Evolutionary conservation across 2,888 invertebrate genomes (phyloP).

Genomic region (Trisateles emortualis): DNA sequence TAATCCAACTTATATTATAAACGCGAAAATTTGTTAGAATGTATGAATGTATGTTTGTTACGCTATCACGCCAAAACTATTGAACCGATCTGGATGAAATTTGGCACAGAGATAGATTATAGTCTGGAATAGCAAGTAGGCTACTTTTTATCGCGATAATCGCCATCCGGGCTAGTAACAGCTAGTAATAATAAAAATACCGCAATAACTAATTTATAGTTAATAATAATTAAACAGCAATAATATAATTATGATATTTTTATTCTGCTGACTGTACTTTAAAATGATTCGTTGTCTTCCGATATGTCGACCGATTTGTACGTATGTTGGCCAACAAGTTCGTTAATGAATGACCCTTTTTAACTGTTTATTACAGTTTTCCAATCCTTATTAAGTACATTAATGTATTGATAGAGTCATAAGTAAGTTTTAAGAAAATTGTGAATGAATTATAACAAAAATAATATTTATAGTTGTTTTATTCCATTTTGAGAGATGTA

Average conservation of each 20-base stretch:
- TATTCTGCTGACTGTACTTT: slow-evolving; percentile 22
- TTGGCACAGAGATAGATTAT: too few species aligned
- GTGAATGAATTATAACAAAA: slow-evolving; percentile 43
- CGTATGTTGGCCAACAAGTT: background rate
- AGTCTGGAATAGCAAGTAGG: too few species aligned
- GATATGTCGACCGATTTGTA: background rate
- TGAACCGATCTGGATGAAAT: too few species aligned
- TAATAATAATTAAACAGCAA: background rate
- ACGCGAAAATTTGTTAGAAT: too few species aligned
- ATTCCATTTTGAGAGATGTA: slow-evolving; percentile 18
- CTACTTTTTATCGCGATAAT: too few species aligned
- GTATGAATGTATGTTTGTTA: too few species aligned
- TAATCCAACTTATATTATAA: too few species aligned
- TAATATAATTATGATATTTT: background rate
- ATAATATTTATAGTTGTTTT: slow-evolving; percentile 21
- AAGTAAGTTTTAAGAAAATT: slow-evolving; percentile 41
- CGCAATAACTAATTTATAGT: background rate
- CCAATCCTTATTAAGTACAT: slow-evolving; percentile 36
- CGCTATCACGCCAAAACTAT: too few species aligned
- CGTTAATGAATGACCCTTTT: slow-evolving; percentile 4
- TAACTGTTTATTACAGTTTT: slow-evolving; percentile 22
- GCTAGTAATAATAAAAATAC: background rate
- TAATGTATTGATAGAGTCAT: slow-evolving; percentile 33
- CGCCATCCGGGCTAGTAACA: background rate
- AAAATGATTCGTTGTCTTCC: background rate